Conservation (phyloP, 2,888 invertebrate genomes). For the Patella depressa region DNA sequence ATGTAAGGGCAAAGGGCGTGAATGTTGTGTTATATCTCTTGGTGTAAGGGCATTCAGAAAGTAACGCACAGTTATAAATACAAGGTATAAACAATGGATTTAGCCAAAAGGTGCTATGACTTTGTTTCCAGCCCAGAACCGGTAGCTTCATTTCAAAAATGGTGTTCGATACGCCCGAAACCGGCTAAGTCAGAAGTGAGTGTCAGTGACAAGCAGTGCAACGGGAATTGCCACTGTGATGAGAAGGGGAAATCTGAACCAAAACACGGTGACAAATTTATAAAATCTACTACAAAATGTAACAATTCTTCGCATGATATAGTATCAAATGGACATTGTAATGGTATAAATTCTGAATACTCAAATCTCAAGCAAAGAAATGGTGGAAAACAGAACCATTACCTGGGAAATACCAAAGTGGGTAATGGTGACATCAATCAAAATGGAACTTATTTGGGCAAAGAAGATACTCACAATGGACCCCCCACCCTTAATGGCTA, state of each 20-base stretch:
- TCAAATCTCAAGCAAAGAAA: slow-evolving; percentile 15
- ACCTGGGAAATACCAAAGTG: neutral
- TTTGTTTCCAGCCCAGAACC: slow-evolving; percentile 75
- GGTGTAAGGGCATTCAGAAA: too few relatives aligned
- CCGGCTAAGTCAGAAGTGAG: neutral
- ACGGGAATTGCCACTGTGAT: slow-evolving; percentile 68
- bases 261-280: too few relatives aligned
- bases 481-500: neutral
- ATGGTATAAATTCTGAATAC: slow-evolving; percentile 3
- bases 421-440: neutral
- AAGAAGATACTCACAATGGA: neutral
- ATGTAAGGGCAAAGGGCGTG: too few relatives aligned
- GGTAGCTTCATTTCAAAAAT: slow-evolving; percentile 84
- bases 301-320: neutral
- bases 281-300: neutral
- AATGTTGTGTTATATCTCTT: too few relatives aligned
- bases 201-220: slow-evolving; percentile 71
- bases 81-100: slow-evolving; percentile 31
- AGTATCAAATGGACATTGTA: slow-evolving; percentile 4
- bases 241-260: neutral
- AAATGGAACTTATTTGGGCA: slow-evolving; percentile 8
- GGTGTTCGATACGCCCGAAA: slow-evolving; percentile 72
- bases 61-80: too few relatives aligned
- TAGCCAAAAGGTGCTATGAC: slow-evolving; percentile 23
- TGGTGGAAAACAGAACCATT: neutral